Conservation (phyloP, 2,113 vertebrate species). For the Mohoua ochrocephala region DNA sequence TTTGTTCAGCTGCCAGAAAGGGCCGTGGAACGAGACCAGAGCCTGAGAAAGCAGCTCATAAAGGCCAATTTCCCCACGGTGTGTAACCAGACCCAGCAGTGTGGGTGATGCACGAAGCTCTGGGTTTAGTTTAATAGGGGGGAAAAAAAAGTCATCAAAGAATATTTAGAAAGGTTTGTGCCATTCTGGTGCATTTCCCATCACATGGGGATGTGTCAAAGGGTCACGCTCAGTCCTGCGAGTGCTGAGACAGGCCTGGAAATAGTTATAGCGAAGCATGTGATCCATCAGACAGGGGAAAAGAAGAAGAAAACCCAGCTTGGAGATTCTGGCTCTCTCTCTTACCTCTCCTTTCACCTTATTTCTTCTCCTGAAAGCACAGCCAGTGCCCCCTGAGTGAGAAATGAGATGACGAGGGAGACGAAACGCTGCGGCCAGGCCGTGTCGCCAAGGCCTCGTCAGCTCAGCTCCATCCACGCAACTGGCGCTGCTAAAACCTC, state of each 20-base stretch:
- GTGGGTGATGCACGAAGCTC: not conserved
- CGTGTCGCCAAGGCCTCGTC: not conserved
- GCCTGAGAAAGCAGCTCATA: not conserved
- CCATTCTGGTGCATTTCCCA: not conserved
- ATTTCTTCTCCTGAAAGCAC: not conserved
- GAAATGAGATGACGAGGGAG: not conserved
- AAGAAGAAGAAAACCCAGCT: not conserved
- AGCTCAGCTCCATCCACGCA: not conserved
- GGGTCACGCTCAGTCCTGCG: not conserved
- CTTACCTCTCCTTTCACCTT: not conserved
- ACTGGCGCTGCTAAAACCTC: not conserved
- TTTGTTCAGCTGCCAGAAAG: fast-evolving
- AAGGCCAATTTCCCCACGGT: fast-evolving
- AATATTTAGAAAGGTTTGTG: not conserved
- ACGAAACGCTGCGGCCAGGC: not conserved
- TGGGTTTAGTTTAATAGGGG: not conserved
- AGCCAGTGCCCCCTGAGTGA: not conserved
- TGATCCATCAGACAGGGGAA: not conserved
- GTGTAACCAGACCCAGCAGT: not conserved
- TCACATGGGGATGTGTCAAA: conserved; percentile 34
- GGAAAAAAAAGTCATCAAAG: not conserved
- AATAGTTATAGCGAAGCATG: not conserved
- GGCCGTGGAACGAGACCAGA: fast-evolving
- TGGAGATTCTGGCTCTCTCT: not conserved
- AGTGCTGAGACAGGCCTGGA: not conserved